Base-by-base conservation (phyloP, 2,113 vertebrate species). In the Macheiramphus alcinus region DNA sequence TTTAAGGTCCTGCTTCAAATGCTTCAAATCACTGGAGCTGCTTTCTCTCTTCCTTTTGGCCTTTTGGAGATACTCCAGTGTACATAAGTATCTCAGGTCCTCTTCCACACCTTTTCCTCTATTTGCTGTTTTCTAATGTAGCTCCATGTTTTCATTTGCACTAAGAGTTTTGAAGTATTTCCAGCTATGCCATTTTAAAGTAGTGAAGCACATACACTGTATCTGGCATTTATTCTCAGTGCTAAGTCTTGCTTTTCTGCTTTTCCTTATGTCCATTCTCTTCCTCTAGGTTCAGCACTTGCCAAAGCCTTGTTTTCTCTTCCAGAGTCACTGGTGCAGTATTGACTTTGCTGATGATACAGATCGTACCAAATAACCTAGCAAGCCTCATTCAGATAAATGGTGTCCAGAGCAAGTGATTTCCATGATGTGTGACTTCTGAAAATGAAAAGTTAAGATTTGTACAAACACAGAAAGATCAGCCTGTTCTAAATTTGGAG, bases 141-240 rank as follows among this genome's bases (percentile, higher is more conserved):
- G 79, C 43, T 94, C 31, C 22, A 5, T 53, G 15, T 79, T 96
- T 86, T 93, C 18, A 32, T 86, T 80, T 94, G 43, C 21, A 4
- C 16, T 75, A 23, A n/a, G 58, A 79, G 85, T 87, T 97, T 88
- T 70, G 85, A 94, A 71, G 31, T 96, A 58, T 78, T 96, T 92
- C 76, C 75, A 88, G 84, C 92, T 94, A 87, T 47, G 78, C 16
- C 58, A 10, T 93, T 97, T 96, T 90, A 67, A 91, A 93, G 80
- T 91, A 94, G 53, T 74, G 85, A 94, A 91, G n/a, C 86, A 91
- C 68, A 58, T 75, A 61, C 10, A 4, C 55, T 80, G 10, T 75
- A 26, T 45, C 58, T 85, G 62, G 36, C 61, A 62, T 74, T 90
- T 93, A 21, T 68, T 67, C 52, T 66, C 4, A 19, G 4, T 72